Conservation (phyloP, 2,113 vertebrate species). For the Panthera uncia region DNA sequence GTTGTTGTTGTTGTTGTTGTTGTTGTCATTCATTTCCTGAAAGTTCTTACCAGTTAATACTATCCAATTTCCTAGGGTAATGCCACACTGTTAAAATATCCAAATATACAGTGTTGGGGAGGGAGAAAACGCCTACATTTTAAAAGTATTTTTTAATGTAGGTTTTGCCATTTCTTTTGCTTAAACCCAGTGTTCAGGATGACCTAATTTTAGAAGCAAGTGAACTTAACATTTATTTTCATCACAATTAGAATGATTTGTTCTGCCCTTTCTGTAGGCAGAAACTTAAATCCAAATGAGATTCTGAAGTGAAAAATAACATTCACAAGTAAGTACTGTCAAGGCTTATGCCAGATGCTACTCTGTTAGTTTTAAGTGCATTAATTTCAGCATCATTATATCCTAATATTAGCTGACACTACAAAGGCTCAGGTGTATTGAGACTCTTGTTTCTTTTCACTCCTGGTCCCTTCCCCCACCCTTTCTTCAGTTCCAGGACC, state of each 20-base stretch:
- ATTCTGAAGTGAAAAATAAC: conserved; percentile 57
- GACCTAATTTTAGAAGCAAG: conserved; percentile 56
- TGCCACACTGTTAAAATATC: neutral
- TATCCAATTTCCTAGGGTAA: neutral
- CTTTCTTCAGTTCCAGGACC: neutral
- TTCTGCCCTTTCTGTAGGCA: conserved; percentile 55
- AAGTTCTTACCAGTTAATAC: neutral
- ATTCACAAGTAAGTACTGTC: neutral
- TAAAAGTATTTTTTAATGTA: neutral
- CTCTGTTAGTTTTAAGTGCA: neutral
- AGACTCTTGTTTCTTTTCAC: neutral
- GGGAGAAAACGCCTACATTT: neutral
- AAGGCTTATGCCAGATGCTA: conserved; percentile 49
- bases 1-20: neutral
- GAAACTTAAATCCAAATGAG: conserved; percentile 55
- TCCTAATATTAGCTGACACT: neutral
- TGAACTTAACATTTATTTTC: conserved; percentile 59
- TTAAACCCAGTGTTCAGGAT: conserved; percentile 8
- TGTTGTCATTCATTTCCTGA: neutral
- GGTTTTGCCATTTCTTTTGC: conserved; percentile 45
- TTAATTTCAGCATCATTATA: neutral
- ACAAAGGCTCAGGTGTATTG: neutral
- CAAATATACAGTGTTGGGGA: neutral
- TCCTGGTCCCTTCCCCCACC: neutral
- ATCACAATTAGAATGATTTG: conserved; percentile 56